Evolutionary conservation across 2,797 vertebrate genomes (phyloP), one percentile per base, ranked within the genome.

Genomic region (Gadopsis marmoratus): DNA sequence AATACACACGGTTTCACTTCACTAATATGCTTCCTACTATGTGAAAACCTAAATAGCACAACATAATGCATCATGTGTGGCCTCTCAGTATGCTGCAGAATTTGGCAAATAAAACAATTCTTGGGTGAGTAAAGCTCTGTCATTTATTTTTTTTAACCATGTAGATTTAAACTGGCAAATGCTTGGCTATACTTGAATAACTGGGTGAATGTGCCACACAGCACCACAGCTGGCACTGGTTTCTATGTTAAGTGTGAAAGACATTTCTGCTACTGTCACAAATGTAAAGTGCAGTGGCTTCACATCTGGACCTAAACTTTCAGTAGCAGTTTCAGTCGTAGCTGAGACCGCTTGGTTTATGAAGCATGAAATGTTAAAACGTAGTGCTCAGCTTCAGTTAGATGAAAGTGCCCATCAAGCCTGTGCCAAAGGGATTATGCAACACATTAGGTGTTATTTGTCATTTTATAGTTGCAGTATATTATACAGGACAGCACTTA

Each of bases 241-340:
- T 66, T 61, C 10, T 10, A n/a, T 39, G 54, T 55, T 48, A 67
- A 74, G 69, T 82, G 69, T 65, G 58, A 74, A 74, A 48, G 31
- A 70, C 0, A 31, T 84, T 65, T 83, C 39, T 82, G 60, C 35
- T 85, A 84, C 50, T 58, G 21, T 29, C 23, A 59, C 26, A 86
- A 71, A 51, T 63, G 14, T 66, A 39, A 51, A 71, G 76, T 47
- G 16, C 39, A 55, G 23, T 1, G 6, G 35, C 58, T 76, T 80
- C 65, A 33, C 82, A 75, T 77, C 86, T 84, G 66, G 87, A 60
- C 3, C 23, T 43, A 39, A 65, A 78, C 80, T 91, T 85, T 93
- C 89, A 71, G 90, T 91, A 51, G 19, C 71, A 51, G 82, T 94
- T 93, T 93, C 89, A 75, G 88, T 91, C 63, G 55, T 17, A 33